Percentiles rank a stretch among this genome's conserved stretches.
These are phyloP conservation scores for Zele albiditarsus DNA, from an alignment of 2,888 invertebrate species.

Conservation along the genomic window DNA sequence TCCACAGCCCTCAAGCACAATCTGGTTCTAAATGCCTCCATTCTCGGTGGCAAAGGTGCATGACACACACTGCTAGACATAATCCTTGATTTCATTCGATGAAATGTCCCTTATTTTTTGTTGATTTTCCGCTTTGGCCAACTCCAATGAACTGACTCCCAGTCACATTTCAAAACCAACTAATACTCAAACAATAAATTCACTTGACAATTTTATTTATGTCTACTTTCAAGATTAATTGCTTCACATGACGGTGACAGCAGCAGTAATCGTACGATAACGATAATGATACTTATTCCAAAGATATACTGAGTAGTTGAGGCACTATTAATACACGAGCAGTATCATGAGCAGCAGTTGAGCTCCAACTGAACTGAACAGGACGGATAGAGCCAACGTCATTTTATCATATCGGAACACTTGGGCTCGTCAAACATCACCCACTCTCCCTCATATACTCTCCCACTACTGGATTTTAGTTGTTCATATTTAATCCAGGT, in stretches of 20 bases:
- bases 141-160: not conserved
- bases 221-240: not conserved
- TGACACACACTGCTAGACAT: slow-evolving; percentile 72
- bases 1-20: slow-evolving; percentile 78
- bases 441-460: not conserved
- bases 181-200: not conserved
- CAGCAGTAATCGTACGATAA: too few species aligned
- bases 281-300: not conserved
- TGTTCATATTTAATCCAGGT: slow-evolving; percentile 1
- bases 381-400: slow-evolving; percentile 16
- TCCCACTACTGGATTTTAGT: slow-evolving; percentile 15
- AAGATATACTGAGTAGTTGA: not conserved
- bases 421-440: not conserved
- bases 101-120: not conserved
- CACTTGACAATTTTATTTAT: not conserved
- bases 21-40: slow-evolving; percentile 74
- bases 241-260: not conserved
- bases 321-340: not conserved
- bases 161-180: not conserved
- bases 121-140: not conserved
- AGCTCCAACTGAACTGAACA: slow-evolving; percentile 23
- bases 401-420: slow-evolving; percentile 24
- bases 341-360: not conserved
- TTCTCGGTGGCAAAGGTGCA: slow-evolving; percentile 67
- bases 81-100: slow-evolving; percentile 40